These are phyloP conservation scores for Oscheius sp. DNA, from an alignment of 1,140 invertebrate species.

Conservation along the genomic window DNA sequence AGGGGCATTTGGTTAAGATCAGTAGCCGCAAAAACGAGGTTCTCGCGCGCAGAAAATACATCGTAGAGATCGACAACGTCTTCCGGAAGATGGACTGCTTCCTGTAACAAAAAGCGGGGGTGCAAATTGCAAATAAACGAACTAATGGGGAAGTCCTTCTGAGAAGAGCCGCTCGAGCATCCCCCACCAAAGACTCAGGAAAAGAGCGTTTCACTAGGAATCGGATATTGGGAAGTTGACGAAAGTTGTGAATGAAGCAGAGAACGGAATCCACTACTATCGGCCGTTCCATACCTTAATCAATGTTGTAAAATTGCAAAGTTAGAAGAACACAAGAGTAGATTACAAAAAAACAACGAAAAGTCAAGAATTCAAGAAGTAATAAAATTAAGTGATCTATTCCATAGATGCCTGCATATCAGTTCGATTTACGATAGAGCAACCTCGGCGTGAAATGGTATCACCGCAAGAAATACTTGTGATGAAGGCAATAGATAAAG, in stretches of 20 bases:
- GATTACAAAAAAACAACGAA: no score
- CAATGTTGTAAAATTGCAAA: no score
- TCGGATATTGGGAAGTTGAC: not conserved
- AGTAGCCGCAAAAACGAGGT: not conserved
- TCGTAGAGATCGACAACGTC: slow-evolving; percentile 4
- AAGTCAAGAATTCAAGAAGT: no score
- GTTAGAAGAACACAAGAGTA: no score
- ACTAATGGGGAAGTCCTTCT: not conserved
- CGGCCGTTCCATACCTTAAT: slow-evolving; percentile 7
- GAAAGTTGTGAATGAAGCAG: slow-evolving; percentile 7
- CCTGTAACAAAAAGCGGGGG: not conserved
- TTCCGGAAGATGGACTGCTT: slow-evolving; percentile 2
- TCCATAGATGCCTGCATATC: no score
- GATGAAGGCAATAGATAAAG: no score
- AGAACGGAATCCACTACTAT: slow-evolving; percentile 1
- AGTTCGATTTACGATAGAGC: no score
- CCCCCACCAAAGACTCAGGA: not conserved
- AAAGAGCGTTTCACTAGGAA: not conserved
- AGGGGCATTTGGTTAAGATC: not conserved
- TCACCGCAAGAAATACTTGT: no score
- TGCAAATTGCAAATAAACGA: not conserved
- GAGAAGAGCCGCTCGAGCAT: not conserved
- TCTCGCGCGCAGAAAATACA: not conserved
- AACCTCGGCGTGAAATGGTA: no score
- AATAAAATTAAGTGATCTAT: no score